Base-by-base conservation (phyloP, 1,140 invertebrate genomes). In the Bombus consobrinus region DNA sequence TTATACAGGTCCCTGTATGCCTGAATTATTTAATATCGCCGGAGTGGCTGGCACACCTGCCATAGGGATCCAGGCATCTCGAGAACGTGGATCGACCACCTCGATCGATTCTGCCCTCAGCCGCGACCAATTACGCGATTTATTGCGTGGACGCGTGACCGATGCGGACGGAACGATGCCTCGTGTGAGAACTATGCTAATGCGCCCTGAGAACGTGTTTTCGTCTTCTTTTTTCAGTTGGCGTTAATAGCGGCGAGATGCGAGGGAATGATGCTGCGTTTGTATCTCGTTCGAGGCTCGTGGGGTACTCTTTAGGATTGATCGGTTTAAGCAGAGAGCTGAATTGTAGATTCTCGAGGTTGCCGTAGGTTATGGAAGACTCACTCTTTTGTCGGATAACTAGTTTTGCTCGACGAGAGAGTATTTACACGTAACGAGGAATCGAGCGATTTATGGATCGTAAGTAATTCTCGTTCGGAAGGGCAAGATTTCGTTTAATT, bases 1-100 rank as follows among this genome's bases (percentile, higher is more conserved):
- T 41, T n/a, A 59, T 37, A 43, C 81, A 13, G 25, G 37, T 43
- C 77, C 68, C 78, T 59, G 25, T 81, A 34, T 34, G 32, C 13
- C 53, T 81, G 62, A 64, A 83, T 83, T 57, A 81, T 88, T 89
- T 88, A 87, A 88, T 81, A 77, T 82, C 32, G 15, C 53, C 13
- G 28, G 28, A n/a, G 41, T 28, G 77, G 64, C 10, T 28, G 72
- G 43, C 10, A 39, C 87, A 88, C 85, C 77, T 83, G 85, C 71
- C 85, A 43, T 37, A 47, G 9, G 34, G 34, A 64, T 62, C 57
- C 75, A n/a, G 15, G 34, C 25, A 64, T 77, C 75, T 5, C 1
- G 22, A 37, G 53, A 59, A 62, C 75, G 25, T 43, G 41, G 41
- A 73, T 43, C 28, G 39, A 15, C 28, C n/a, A 43, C 13, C 28